Percentiles rank a stretch among this genome's conserved stretches.
Conservation (phyloP, 1,140 invertebrate species). For the Plutomurus gul region DNA sequence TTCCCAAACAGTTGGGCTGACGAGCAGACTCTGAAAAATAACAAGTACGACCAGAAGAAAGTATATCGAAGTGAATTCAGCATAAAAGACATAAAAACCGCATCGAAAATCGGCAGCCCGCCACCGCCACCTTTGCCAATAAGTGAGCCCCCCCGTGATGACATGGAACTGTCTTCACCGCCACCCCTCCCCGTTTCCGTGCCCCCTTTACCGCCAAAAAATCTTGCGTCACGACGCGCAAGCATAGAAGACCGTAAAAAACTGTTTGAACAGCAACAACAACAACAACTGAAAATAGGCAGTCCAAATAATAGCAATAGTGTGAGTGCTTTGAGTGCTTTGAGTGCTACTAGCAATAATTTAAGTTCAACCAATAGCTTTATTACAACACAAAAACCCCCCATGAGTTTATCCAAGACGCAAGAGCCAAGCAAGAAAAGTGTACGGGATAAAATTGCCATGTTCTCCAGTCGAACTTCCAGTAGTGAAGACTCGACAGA, state of each 20-base stretch:
- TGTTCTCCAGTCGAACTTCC: conserved; percentile 68
- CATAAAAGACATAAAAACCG: neutral
- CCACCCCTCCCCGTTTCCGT: conserved; percentile 48
- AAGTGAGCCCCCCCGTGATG: conserved; percentile 56
- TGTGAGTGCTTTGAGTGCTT: too few species aligned
- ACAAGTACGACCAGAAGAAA: conserved; percentile 29
- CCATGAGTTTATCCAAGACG: conserved; percentile 58
- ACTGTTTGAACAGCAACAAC: conserved; percentile 22
- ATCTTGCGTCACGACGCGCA: conserved; percentile 27
- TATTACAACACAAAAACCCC: conserved; percentile 41
- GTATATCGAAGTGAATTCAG: conserved; percentile 31
- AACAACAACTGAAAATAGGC: neutral
- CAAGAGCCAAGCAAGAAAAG: conserved; percentile 73
- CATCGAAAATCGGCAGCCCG: conserved; percentile 40
- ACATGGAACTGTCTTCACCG: conserved; percentile 7
- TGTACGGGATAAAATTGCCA: conserved; percentile 83
- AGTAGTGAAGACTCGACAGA: conserved; percentile 42
- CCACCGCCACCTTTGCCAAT: conserved; percentile 59
- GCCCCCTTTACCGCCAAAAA: conserved; percentile 41
- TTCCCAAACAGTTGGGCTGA: conserved; percentile 64
- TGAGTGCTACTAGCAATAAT: conserved; percentile 15
- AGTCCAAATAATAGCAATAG: neutral
- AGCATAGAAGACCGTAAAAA: conserved; percentile 47
- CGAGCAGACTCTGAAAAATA: conserved; percentile 19
- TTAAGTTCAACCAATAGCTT: conserved; percentile 25